A percentile compares a stretch with the other conserved stretches of the same genome.
These are phyloP conservation scores for Spea hammondii DNA, from an alignment of 2,797 vertebrate species.

Conservation along the genomic window DNA sequence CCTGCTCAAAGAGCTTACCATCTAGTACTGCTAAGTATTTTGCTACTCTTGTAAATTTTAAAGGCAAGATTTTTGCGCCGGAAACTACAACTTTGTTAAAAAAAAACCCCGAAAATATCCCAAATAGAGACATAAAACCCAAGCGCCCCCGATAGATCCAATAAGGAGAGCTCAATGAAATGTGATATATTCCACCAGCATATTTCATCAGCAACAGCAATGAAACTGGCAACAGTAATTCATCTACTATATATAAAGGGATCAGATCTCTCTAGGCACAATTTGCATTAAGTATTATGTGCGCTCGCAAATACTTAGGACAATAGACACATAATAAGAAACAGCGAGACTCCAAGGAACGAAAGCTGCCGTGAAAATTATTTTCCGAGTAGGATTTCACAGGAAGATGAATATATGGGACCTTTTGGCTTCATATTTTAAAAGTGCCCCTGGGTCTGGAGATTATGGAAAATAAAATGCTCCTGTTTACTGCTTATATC, in stretches of 20 bases:
- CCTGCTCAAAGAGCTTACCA: too few relatives aligned
- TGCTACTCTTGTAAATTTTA: too few relatives aligned
- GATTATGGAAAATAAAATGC: slow-evolving; percentile 17
- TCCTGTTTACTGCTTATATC: slow-evolving; percentile 9
- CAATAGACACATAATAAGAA: slow-evolving; percentile 42
- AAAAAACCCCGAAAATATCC: not conserved
- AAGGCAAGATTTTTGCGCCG: not conserved
- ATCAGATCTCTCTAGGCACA: slow-evolving; percentile 25
- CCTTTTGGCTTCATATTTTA: slow-evolving; percentile 24
- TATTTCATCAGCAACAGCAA: slow-evolving; percentile 23
- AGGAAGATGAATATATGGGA: slow-evolving; percentile 20
- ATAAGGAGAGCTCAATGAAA: slow-evolving; percentile 14
- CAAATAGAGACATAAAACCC: not conserved
- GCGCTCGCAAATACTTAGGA: slow-evolving; percentile 33
- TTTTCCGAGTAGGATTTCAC: slow-evolving; percentile 16
- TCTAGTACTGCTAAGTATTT: too few relatives aligned
- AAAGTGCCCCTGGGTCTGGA: slow-evolving; percentile 5
- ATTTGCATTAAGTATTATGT: slow-evolving; percentile 27
- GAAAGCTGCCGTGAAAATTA: slow-evolving; percentile 32
- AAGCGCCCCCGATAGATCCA: not conserved
- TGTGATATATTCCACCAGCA: slow-evolving; percentile 12
- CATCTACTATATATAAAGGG: slow-evolving; percentile 36
- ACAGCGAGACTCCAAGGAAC: slow-evolving; percentile 33
- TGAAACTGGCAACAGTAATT: slow-evolving; percentile 31
- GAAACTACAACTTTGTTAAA: not conserved